Evolutionary conservation across 2,113 vertebrate species (phyloP).

Genomic region (Reinhardtius hippoglossoides): DNA sequence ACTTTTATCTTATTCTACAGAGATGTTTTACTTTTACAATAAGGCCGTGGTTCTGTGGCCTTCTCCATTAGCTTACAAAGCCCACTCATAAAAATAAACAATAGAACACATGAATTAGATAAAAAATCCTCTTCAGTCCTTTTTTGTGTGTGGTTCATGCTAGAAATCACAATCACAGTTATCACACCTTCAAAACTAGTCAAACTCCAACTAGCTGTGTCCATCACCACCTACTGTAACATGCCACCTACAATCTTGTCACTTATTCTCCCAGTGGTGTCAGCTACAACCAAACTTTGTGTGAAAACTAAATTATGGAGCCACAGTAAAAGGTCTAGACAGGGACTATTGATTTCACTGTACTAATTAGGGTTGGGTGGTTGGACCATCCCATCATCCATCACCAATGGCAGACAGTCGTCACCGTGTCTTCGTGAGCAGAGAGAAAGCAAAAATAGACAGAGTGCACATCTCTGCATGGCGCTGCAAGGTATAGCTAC

Average conservation of each 20-base stretch:
- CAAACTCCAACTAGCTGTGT: neutral
- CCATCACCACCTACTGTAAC: neutral
- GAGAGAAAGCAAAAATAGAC: conserved; percentile 1
- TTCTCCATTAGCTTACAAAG: neutral
- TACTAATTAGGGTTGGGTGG: neutral
- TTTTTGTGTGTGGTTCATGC: neutral
- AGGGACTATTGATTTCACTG: neutral
- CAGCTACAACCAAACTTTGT: neutral
- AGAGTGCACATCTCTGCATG: conserved; percentile 6
- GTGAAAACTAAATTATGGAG: neutral
- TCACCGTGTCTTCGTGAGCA: neutral
- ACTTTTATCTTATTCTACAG: neutral
- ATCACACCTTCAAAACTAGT: neutral
- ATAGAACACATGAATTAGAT: neutral
- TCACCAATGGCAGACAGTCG: neutral
- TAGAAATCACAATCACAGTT: neutral
- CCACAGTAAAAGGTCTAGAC: neutral
- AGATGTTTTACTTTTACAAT: neutral
- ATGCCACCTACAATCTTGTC: neutral
- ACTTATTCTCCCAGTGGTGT: neutral
- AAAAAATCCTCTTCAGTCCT: neutral
- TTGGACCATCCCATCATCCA: neutral
- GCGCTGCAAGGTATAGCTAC: conserved; percentile 13
- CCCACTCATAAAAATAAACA: neutral
- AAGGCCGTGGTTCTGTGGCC: neutral